Base-by-base conservation (phyloP, 2,797 vertebrate species). In the Poeciliopsis presidionis region DNA sequence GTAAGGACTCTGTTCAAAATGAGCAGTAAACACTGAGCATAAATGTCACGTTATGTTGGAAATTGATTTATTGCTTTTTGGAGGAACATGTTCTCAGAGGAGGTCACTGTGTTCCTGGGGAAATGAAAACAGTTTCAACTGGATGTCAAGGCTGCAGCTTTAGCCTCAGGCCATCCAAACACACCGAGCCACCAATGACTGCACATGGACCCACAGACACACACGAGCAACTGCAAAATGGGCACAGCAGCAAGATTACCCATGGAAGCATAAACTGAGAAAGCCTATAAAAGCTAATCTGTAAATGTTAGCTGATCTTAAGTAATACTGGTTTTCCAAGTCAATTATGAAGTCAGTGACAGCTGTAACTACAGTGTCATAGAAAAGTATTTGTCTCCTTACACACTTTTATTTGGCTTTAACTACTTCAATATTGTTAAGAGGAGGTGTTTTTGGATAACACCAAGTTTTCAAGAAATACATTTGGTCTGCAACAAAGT, bases 41-140 rank as follows among this genome's bases (percentile, higher is more conserved):
- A 95, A 95, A 95, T 94, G 94, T 93, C 93, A 93, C 85, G 81
- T 79, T 63, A 79, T 83, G 91, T 81, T 76, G 81, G 86, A 89
- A 93, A 95, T 89, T 94, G 94, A 95, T 95, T 95, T 94, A 95
- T 94, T 92, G 90, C 93, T 87, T 92, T 91, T 88, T 87, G 84
- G 76, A 79, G 82, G 77, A 91, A 88, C 81, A 72, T 84, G 91
- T 83, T 91, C 86, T 89, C 85, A 65, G 59, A 84, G 93, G 93
- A 94, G 92, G 93, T 93, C 89, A 87, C 14, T 0, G 65, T 90
- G 89, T 91, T 93, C 87, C 86, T 74, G 86, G 88, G 90, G 89
- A 92, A 94, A 94, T 94, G 78, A 91, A 93, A 89, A 89, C 87
- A 30, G 86, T 86, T 92, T 92, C 91, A 82, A 88, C 90, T 92